Evolutionary conservation across 2,888 invertebrate species (phyloP).

Genomic region (Tetrapedia diversipes): DNA sequence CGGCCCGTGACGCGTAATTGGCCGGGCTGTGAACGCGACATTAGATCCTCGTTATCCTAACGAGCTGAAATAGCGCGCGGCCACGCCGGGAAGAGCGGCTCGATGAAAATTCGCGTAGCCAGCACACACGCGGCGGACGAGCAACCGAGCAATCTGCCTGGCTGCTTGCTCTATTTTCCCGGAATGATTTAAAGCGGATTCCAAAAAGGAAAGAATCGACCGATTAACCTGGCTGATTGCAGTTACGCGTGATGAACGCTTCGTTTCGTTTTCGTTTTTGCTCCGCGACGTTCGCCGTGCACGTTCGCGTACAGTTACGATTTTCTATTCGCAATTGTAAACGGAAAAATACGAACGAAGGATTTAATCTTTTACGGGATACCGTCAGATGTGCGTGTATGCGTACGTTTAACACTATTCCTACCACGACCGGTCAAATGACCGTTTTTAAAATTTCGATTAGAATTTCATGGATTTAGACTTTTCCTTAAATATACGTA

Average conservation of each 20-base stretch:
- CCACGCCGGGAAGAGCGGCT: conserved; percentile 56
- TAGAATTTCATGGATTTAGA: too few relatives aligned
- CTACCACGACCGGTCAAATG: too few relatives aligned
- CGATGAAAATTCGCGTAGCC: conserved; percentile 71
- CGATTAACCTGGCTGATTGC: conserved; percentile 24
- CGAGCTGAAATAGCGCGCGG: conserved; percentile 79
- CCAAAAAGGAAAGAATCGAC: conserved; percentile 25
- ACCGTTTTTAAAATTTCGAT: too few relatives aligned
- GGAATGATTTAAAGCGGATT: conserved; percentile 47
- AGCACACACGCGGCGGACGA: background rate
- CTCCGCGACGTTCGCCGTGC: background rate
- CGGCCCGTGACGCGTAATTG: conserved; percentile 79
- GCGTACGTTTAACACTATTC: too few relatives aligned
- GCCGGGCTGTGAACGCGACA: conserved; percentile 80
- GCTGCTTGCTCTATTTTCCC: conserved; percentile 49
- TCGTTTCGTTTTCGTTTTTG: conserved; percentile 8
- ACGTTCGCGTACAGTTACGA: too few relatives aligned
- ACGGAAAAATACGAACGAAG: too few relatives aligned
- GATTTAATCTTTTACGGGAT: too few relatives aligned
- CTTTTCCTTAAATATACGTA: too few relatives aligned
- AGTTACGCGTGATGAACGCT: background rate
- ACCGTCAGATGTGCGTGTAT: too few relatives aligned
- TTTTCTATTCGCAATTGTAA: background rate
- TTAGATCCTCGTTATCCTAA: conserved; percentile 83
- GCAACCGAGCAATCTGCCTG: conserved; percentile 31